Evolutionary conservation across 1,140 invertebrate species (phyloP).

Genomic region (Akabosia matsudoensis): DNA sequence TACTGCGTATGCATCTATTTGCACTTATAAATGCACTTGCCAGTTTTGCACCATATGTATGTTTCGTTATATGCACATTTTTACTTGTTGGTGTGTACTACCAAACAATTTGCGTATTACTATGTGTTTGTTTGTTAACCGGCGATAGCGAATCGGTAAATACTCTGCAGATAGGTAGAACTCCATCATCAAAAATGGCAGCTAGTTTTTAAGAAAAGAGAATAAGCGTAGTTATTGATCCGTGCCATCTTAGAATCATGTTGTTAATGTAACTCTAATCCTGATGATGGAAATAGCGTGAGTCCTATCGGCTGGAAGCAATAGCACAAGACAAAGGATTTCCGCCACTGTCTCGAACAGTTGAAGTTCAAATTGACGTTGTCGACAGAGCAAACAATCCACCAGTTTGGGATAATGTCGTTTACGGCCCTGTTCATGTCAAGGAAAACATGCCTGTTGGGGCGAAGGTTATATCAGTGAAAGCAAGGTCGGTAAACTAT

Average conservation of each 20-base stretch:
- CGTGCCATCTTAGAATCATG: too few relatives aligned
- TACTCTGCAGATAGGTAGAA: too few relatives aligned
- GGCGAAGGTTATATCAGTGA: conserved; percentile 92
- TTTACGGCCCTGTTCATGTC: conserved; percentile 93
- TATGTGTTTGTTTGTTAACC: too few relatives aligned
- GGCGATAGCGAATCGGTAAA: too few relatives aligned
- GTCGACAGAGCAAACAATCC: conserved; percentile 95
- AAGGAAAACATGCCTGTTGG: conserved; percentile 95
- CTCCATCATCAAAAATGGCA: neutral
- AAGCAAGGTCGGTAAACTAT: conserved; percentile 93
- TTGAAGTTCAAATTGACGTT: conserved; percentile 91
- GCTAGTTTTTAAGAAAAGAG: neutral
- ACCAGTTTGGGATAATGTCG: conserved; percentile 90
- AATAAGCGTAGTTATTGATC: too few relatives aligned
- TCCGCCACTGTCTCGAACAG: conserved; percentile 85
- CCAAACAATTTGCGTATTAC: too few relatives aligned
- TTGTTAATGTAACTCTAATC: neutral
- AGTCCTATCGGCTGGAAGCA: conserved; percentile 94
- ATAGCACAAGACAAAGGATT: conserved; percentile 94
- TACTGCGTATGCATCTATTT: too few relatives aligned
- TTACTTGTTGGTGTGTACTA: too few relatives aligned
- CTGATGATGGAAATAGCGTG: conserved; percentile 64
- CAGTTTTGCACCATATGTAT: too few relatives aligned
- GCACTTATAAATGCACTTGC: too few relatives aligned
- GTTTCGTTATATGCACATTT: too few relatives aligned